Evolutionary conservation across 1,140 invertebrate species (phyloP).

Genomic region (Drosophila obscura): DNA sequence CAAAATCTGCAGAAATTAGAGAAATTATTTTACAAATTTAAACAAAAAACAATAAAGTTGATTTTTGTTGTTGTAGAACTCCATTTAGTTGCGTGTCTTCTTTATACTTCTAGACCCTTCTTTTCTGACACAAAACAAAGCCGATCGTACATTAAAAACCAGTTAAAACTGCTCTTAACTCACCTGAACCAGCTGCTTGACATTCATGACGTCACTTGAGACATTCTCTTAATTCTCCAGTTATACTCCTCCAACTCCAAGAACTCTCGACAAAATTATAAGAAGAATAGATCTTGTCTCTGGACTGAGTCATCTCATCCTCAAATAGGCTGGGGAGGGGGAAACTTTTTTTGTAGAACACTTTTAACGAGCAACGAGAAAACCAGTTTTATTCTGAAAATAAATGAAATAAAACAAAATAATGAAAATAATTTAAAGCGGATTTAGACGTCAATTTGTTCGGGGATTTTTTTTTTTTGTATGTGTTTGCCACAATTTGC

Average conservation of each 20-base stretch:
- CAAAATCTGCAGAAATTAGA: no score
- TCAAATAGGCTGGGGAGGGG: background rate
- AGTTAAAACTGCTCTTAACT: slow-evolving; percentile 32
- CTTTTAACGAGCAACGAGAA: slow-evolving; percentile 23
- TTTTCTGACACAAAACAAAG: no score
- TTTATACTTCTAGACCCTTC: no score
- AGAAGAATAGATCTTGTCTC: slow-evolving; percentile 10
- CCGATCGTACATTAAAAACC: slow-evolving; percentile 2
- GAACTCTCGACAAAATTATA: slow-evolving; percentile 4
- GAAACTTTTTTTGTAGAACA: slow-evolving; percentile 27
- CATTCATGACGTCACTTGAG: slow-evolving; percentile 41
- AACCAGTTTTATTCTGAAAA: slow-evolving; percentile 27
- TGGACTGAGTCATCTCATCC: slow-evolving; percentile 19
- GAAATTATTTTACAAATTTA: no score
- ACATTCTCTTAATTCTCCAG: slow-evolving; percentile 20
- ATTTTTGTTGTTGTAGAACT: no score
- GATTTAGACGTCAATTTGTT: slow-evolving; percentile 7
- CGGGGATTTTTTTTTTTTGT: background rate
- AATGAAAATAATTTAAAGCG: slow-evolving; percentile 31
- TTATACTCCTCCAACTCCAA: background rate
- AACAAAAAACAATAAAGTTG: no score
- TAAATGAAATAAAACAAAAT: slow-evolving; percentile 18
- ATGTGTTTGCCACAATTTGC: no score
- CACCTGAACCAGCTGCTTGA: background rate
- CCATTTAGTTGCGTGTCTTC: no score